phyloP scores from a whole-genome alignment of 2,113 vertebrate genomes.

The Phyllopteryx taeniolatus region DNA sequence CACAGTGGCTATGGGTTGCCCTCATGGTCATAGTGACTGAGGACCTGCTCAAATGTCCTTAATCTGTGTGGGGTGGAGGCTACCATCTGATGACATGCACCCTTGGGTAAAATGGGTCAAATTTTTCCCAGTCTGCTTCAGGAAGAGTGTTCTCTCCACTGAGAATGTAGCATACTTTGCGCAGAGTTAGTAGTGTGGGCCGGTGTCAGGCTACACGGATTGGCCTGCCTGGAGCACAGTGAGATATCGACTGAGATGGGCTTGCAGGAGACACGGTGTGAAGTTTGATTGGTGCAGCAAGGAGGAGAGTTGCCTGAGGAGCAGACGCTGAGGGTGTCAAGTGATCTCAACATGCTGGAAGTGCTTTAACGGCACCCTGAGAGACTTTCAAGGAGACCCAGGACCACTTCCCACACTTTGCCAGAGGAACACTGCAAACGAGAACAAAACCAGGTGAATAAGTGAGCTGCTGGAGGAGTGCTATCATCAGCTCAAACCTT shows the following conservation, averaged over 20 bases:
- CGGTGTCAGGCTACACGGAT: conserved; percentile 82
- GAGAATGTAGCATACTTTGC: conserved; percentile 82
- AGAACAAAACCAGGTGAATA: neutral
- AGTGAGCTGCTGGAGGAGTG: neutral
- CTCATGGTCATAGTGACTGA: no score
- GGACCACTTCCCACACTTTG: conserved; percentile 69
- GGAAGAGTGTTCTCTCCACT: conserved; percentile 45
- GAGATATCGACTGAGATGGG: conserved; percentile 89
- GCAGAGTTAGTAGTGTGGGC: conserved; percentile 90
- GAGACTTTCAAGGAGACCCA: conserved; percentile 76
- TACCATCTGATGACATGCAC: conserved; percentile 67
- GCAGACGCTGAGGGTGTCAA: conserved; percentile 84
- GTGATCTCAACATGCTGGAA: conserved; percentile 85
- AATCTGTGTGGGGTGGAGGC: conserved; percentile 62
- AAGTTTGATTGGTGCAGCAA: conserved; percentile 85
- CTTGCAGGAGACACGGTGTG: conserved; percentile 84
- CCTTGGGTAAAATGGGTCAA: conserved; percentile 70
- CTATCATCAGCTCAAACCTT: neutral
- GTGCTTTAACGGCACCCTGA: conserved; percentile 83
- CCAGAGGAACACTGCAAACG: conserved; percentile 56
- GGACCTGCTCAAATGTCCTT: neutral
- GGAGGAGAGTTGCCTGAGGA: conserved; percentile 91
- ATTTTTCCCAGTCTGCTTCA: conserved; percentile 59
- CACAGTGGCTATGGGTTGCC: neutral
- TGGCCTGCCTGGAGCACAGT: conserved; percentile 85